Conservation (phyloP, 2,113 vertebrate genomes). For the Pseudopipra pipra region DNA sequence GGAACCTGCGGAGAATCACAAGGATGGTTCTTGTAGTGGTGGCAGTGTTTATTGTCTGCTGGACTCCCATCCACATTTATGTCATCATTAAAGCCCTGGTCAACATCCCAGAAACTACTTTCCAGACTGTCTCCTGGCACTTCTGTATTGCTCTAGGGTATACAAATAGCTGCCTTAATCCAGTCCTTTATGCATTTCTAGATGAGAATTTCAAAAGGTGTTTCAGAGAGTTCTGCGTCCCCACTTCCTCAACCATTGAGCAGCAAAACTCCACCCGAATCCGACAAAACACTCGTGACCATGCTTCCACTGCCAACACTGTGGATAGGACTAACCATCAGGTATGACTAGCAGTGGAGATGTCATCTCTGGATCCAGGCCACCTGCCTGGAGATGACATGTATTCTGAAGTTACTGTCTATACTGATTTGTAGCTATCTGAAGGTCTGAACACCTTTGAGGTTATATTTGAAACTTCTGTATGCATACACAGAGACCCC, state of each 20-base stretch:
- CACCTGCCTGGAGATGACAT: conserved; percentile 75
- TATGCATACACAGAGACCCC: background rate
- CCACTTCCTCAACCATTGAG: conserved; percentile 86
- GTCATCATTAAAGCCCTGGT: conserved; percentile 95
- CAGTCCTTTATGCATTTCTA: conserved; percentile 96
- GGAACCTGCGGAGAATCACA: conserved; percentile 94
- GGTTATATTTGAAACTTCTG: background rate
- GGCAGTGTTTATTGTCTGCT: conserved; percentile 96
- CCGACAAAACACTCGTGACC: conserved; percentile 85
- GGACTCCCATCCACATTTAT: conserved; percentile 98
- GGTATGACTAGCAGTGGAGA: conserved; percentile 95
- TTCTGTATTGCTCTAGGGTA: conserved; percentile 98
- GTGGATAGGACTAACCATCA: conserved; percentile 92
- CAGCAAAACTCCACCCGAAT: conserved; percentile 90
- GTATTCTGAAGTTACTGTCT: conserved; percentile 82
- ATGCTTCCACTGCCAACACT: conserved; percentile 87
- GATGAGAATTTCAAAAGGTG: conserved; percentile 99
- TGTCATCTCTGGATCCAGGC: conserved; percentile 82
- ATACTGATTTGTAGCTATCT: conserved; percentile 73
- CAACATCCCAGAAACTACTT: conserved; percentile 89
- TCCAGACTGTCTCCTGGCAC: conserved; percentile 96
- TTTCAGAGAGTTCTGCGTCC: conserved; percentile 97
- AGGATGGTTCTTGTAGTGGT: conserved; percentile 98
- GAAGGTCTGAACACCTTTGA: background rate
- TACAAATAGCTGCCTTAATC: conserved; percentile 98